These are phyloP conservation scores for Melieria omissa DNA, from an alignment of 2,888 invertebrate species.

Conservation along the genomic window DNA sequence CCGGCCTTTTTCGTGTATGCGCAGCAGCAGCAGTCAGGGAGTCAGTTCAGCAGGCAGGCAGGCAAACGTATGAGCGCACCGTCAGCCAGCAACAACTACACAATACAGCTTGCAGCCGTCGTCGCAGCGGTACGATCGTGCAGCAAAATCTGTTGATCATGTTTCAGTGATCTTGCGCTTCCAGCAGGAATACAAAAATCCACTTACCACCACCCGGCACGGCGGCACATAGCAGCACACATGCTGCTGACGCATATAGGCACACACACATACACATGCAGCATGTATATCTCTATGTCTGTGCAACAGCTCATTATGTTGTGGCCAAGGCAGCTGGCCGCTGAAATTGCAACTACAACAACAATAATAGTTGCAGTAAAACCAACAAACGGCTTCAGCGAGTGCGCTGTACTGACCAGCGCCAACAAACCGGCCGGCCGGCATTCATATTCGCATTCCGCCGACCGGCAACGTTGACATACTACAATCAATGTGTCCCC, in stretches of 20 bases:
- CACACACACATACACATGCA: conserved; percentile 4
- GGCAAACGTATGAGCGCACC: conserved; percentile 1
- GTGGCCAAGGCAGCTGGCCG: no score
- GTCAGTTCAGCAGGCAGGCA: conserved; percentile 22
- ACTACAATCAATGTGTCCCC: conserved; percentile 38
- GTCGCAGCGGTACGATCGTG: conserved; percentile 8
- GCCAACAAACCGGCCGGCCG: conserved; percentile 45
- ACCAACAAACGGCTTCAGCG: no score
- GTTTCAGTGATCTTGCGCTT: conserved; percentile 28
- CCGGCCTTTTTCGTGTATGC: conserved; percentile 34
- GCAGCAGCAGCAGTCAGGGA: conserved; percentile 19
- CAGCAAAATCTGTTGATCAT: conserved; percentile 30
- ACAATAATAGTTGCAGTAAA: no score
- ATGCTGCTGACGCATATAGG: background rate
- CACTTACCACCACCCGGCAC: background rate
- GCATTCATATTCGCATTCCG: conserved; percentile 26
- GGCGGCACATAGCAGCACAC: background rate
- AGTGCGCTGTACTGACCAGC: conserved; percentile 41
- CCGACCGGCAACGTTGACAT: conserved; percentile 5
- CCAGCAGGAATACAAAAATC: background rate
- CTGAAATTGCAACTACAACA: background rate
- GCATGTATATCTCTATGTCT: background rate
- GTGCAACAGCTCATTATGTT: no score
- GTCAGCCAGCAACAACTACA: conserved; percentile 12
- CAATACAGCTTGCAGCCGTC: conserved; percentile 18